Evolutionary conservation across 2,797 vertebrate species (phyloP).

Genomic region (Coracias cyanogaster): DNA sequence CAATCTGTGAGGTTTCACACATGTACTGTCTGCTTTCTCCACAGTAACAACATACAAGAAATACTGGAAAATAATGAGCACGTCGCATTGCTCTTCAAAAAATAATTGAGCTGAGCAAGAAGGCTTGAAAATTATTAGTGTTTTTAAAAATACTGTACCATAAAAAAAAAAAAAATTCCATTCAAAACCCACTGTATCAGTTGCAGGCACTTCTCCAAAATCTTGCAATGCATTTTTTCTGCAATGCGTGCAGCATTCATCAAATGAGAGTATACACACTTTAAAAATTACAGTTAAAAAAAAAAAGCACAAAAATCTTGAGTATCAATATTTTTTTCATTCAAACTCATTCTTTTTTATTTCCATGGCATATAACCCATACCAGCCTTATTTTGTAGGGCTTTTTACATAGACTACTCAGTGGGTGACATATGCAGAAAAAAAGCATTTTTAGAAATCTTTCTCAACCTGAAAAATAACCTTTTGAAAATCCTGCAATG

Average conservation of each 20-base stretch:
- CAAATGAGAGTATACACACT: neutral
- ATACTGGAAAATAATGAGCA: neutral
- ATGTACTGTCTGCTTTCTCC: neutral
- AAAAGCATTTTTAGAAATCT: neutral
- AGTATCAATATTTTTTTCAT: neutral
- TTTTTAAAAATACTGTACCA: neutral
- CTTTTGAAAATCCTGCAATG: neutral
- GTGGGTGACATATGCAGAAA: neutral
- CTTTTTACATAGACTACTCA: neutral
- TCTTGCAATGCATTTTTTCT: slow-evolving; percentile 43
- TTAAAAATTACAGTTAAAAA: slow-evolving; percentile 14
- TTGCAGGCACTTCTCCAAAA: slow-evolving; percentile 42
- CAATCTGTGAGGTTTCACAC: neutral
- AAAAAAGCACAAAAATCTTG: slow-evolving; percentile 7
- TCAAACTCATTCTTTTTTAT: neutral
- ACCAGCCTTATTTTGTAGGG: neutral
- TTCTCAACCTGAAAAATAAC: neutral
- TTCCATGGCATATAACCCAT: neutral
- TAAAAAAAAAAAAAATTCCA: slow-evolving; percentile 9
- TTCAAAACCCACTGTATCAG: neutral
- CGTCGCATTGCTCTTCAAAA: neutral
- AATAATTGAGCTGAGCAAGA: neutral
- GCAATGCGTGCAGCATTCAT: slow-evolving; percentile 11
- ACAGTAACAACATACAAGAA: neutral
- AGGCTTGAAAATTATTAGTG: neutral